These are phyloP conservation scores for Drosophila orena DNA, from an alignment of 1,140 invertebrate genomes.

Conservation along the genomic window DNA sequence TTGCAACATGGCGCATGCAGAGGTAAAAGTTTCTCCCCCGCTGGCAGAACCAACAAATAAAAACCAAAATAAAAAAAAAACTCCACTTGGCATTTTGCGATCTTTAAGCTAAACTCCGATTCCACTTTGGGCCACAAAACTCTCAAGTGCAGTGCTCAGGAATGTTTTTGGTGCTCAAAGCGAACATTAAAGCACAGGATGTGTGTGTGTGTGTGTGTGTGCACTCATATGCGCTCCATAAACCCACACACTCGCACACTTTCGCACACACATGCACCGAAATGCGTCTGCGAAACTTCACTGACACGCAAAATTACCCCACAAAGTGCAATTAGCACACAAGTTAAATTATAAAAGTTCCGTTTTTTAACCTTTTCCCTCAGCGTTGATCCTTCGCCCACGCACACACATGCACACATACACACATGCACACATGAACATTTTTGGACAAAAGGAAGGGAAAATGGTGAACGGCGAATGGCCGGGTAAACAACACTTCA, in stretches of 20 bases:
- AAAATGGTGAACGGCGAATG: background rate
- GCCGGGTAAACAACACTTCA: constrained; percentile 67
- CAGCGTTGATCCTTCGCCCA: constrained; percentile 10
- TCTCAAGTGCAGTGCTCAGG: constrained; percentile 43
- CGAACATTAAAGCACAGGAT: constrained; percentile 35
- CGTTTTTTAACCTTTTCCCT: constrained; percentile 53
- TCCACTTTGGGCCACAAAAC: constrained; percentile 24
- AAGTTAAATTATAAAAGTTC: constrained; percentile 79
- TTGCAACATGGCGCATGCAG: constrained; percentile 3
- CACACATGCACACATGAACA: constrained; percentile 2
- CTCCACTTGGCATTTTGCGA: constrained; percentile 12
- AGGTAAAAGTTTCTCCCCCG: background rate
- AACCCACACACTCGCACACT: constrained; percentile 1
- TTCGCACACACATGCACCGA: constrained; percentile 19
- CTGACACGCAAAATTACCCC: constrained; percentile 74
- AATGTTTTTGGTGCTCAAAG: constrained; percentile 41
- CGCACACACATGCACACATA: background rate
- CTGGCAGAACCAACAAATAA: background rate
- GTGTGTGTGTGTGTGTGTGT: constrained; percentile 5
- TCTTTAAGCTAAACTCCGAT: constrained; percentile 39
- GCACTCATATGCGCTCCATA: constrained; percentile 21
- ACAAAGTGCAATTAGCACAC: constrained; percentile 78
- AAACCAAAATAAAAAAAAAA: background rate
- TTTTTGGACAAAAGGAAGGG: constrained; percentile 12
- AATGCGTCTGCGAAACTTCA: constrained; percentile 64